Percentiles rank a stretch among this genome's conserved stretches.
phyloP scores from a whole-genome alignment of 2,888 invertebrate species.

The Cylindroiulus punctatus region DNA sequence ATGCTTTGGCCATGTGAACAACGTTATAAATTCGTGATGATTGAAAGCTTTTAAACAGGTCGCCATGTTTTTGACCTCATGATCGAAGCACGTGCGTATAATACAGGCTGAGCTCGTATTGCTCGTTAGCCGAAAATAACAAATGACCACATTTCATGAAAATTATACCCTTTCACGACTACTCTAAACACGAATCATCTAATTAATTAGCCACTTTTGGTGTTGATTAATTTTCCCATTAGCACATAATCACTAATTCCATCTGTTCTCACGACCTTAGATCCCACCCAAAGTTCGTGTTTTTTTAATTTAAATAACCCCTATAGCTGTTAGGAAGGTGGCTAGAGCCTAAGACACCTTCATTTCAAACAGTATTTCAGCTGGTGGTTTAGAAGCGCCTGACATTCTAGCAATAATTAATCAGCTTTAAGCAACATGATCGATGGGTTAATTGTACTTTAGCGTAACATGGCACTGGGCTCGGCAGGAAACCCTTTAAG shows the following conservation, averaged over 20 bases:
- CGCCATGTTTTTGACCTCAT: too few relatives aligned
- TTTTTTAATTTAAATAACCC: not conserved
- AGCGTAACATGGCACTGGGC: not conserved
- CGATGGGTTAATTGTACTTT: conserved; percentile 1
- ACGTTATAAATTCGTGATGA: too few relatives aligned
- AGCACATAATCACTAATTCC: not conserved
- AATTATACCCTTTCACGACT: not conserved
- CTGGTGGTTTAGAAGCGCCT: not conserved
- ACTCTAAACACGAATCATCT: not conserved
- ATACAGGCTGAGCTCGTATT: too few relatives aligned
- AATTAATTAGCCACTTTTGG: not conserved
- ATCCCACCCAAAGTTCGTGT: not conserved
- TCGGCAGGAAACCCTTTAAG: not conserved
- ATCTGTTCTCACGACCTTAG: not conserved
- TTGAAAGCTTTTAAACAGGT: too few relatives aligned
- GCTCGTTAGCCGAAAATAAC: not conserved
- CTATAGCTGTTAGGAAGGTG: too few relatives aligned
- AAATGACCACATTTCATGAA: not conserved
- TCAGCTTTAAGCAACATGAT: not conserved
- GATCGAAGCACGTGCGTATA: too few relatives aligned
- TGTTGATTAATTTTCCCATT: not conserved
- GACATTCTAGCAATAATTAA: not conserved
- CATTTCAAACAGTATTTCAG: not conserved
- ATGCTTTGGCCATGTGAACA: too few relatives aligned
- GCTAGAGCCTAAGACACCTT: not conserved